Percentiles rank a stretch among this genome's conserved stretches.
Conservation (phyloP, 2,888 invertebrate species). For the Agrotis exclamationis region DNA sequence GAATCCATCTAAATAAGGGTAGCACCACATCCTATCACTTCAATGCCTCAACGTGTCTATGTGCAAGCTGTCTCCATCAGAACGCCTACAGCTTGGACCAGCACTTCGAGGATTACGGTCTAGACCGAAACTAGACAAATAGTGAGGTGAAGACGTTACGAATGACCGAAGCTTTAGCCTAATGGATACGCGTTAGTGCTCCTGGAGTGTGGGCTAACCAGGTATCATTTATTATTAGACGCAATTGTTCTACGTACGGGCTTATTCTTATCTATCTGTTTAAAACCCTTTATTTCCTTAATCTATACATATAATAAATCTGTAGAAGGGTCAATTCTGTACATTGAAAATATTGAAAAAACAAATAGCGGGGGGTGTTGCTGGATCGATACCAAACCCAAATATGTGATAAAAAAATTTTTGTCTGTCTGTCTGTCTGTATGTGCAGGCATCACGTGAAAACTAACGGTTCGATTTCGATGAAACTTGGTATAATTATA, state of each 20-base stretch:
- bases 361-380: too few relatives aligned
- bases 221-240: slow-evolving; percentile 20
- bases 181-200: slow-evolving; percentile 42
- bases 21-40: not conserved
- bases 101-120: slow-evolving; percentile 18
- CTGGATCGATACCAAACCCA: too few relatives aligned
- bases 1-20: not conserved
- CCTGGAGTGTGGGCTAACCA: slow-evolving; percentile 1
- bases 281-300: too few relatives aligned
- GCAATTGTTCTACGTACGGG: not conserved
- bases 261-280: too few relatives aligned
- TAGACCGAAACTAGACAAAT: slow-evolving; percentile 45
- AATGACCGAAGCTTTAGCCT: slow-evolving; percentile 24
- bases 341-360: too few relatives aligned
- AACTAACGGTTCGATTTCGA: too few relatives aligned
- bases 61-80: slow-evolving; percentile 10
- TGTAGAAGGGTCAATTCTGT: too few relatives aligned
- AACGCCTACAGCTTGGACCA: slow-evolving; percentile 13
- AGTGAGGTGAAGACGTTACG: slow-evolving; percentile 47
- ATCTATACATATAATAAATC: too few relatives aligned
- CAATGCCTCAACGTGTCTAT: slow-evolving; percentile 1
- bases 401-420: too few relatives aligned
- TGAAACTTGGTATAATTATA: too few relatives aligned
- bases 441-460: too few relatives aligned
- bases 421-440: too few relatives aligned